Evolutionary conservation across 2,888 invertebrate genomes (phyloP), one percentile per base, ranked within the genome.

Genomic region (Meteorus colon): DNA sequence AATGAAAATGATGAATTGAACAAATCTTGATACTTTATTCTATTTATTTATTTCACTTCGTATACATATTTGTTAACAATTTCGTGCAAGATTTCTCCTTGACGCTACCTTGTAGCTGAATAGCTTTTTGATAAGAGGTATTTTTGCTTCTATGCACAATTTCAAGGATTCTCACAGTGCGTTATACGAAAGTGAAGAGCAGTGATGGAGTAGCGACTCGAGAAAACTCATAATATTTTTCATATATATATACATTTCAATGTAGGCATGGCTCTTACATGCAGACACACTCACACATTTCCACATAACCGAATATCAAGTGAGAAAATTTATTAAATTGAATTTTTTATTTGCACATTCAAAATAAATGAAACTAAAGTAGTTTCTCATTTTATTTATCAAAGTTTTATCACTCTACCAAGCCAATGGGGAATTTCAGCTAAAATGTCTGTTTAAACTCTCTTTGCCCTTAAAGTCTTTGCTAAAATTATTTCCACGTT

Each of bases 401-500:
- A 29, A 29, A 62, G 62, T 31, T 62, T 62, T 62, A 62, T 62
- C 31, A 31, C 31, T 63, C 31, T 34, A 29, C 24, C 31, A 19
- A 4, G 31, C 19, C 65, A 73, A 66, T 51, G 63, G 66, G 31
- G 14, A 37, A 63, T 41, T 41, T 45, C 68, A 27, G 12, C 48
- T 29, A 62, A 59, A 68, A 68, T 19, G 19, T n/a, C 62, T 48
- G n/a, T 1, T 63, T 63, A 63, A 31, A 62, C 24, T 24, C 16
- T 29, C 60, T 10, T 31, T 31, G 74, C 37, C 27, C 29, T 41
- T 1, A 51, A n/a, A 5, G 31, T 34, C 48, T 14, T 68, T 41
- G 16, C 68, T 60, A 31, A 60, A 74, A 48, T 74, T 62, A 48
- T 68, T 60, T 29, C 8, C 74, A 16, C 27, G 8, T 67, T 19